These are phyloP conservation scores for Python bivittatus DNA, from an alignment of 2,113 vertebrate genomes.

Conservation along the genomic window DNA sequence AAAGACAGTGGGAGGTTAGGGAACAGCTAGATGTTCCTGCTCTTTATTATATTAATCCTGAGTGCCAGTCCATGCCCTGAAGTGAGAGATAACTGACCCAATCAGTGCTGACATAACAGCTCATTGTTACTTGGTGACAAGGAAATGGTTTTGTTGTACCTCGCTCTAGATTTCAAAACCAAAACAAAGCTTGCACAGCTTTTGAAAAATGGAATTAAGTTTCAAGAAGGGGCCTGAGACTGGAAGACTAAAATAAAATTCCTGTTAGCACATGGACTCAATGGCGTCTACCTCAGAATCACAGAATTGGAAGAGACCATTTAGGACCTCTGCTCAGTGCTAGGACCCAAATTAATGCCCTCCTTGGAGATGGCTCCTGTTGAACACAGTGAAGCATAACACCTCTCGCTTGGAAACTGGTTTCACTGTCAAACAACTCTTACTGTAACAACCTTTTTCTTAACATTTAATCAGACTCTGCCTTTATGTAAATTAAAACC, in stretches of 20 bases:
- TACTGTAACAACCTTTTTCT: neutral
- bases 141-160: neutral
- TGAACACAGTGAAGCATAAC: neutral
- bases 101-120: neutral
- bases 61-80: neutral
- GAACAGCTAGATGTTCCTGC: neutral
- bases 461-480: neutral
- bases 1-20: slow-evolving; percentile 13
- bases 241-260: neutral
- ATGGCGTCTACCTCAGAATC: no score
- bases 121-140: neutral
- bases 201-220: neutral
- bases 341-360: neutral
- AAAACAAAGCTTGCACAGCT: neutral
- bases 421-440: neutral
- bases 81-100: neutral
- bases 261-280: neutral
- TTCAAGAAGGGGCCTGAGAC: neutral
- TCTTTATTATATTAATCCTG: slow-evolving; percentile 9
- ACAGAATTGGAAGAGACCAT: no score
- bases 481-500: neutral
- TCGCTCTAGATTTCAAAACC: neutral
- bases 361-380: neutral
- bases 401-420: neutral
- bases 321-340: neutral